phyloP scores from a whole-genome alignment of 2,888 invertebrate genomes.

The Seira ritae region DNA sequence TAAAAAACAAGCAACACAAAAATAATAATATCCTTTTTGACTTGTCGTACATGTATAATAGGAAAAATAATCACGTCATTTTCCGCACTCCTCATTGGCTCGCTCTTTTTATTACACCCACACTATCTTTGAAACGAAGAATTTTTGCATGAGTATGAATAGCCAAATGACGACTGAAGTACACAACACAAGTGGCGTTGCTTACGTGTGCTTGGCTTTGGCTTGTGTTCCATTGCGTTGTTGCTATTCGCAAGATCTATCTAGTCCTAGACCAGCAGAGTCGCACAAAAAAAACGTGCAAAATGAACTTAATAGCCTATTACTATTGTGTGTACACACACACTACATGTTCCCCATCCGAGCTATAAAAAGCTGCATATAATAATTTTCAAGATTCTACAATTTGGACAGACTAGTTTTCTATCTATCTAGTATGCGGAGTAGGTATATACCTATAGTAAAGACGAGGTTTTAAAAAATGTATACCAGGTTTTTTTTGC shows the following conservation, averaged over 20 bases:
- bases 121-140: conserved; percentile 53
- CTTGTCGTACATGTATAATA: conserved; percentile 10
- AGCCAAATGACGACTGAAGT: background rate
- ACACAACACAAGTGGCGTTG: background rate
- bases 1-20: conserved; percentile 49
- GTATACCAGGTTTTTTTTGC: conserved; percentile 9
- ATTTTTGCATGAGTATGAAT: conserved; percentile 1
- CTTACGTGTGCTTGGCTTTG: background rate
- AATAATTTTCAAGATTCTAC: conserved; percentile 24
- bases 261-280: background rate
- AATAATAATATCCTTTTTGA: conserved; percentile 7
- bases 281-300: conserved; percentile 45
- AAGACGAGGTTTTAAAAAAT: background rate
- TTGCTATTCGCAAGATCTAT: background rate
- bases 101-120: conserved; percentile 66
- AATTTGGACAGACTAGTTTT: conserved; percentile 8
- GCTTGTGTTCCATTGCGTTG: background rate
- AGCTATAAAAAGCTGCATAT: conserved; percentile 7
- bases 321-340: conserved; percentile 24
- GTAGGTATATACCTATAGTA: background rate
- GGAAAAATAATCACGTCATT: conserved; percentile 69
- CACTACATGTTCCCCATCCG: background rate
- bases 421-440: background rate
- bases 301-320: conserved; percentile 43
- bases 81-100: conserved; percentile 69